Percentiles rank a stretch among this genome's conserved stretches.
Evolutionary conservation across 2,888 invertebrate species (phyloP).

Genomic region (Apodemia zela): DNA sequence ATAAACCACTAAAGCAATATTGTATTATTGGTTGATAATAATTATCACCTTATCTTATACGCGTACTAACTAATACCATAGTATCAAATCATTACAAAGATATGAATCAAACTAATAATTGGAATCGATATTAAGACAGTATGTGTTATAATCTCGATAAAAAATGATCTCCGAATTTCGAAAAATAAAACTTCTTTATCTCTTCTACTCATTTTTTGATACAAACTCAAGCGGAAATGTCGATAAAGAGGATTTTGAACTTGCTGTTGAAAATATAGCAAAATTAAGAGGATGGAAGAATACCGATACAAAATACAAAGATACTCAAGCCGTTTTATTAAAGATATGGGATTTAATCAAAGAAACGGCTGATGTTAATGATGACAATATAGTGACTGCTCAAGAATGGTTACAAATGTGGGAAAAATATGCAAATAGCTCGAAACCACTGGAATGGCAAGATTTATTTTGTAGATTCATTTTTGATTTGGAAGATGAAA

Average conservation of each 20-base stretch:
- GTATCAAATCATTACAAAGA: not conserved
- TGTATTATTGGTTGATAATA: too few relatives aligned
- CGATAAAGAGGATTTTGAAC: conserved; percentile 89
- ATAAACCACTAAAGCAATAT: too few relatives aligned
- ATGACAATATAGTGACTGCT: conserved; percentile 43
- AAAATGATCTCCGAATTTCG: conserved; percentile 86
- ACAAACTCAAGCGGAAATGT: conserved; percentile 90
- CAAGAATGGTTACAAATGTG: conserved; percentile 35
- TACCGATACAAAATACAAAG: conserved; percentile 83
- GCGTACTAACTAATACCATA: not conserved
- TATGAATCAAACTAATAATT: not conserved
- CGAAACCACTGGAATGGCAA: conserved; percentile 82
- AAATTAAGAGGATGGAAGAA: conserved; percentile 86
- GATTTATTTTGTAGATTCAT: conserved; percentile 89
- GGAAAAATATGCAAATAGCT: conserved; percentile 38
- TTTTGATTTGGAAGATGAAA: conserved; percentile 90
- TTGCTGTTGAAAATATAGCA: conserved; percentile 90
- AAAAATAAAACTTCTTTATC: conserved; percentile 83
- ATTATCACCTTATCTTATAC: not conserved
- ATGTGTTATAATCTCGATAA: not conserved
- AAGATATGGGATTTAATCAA: conserved; percentile 90
- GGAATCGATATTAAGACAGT: not conserved
- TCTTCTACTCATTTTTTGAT: conserved; percentile 84
- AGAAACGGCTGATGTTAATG: conserved; percentile 86
- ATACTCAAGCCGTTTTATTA: conserved; percentile 85